Evolutionary conservation across 2,797 vertebrate species (phyloP), one percentile per base, ranked within the genome.

Genomic region (Pseudochirops cupreus): DNA sequence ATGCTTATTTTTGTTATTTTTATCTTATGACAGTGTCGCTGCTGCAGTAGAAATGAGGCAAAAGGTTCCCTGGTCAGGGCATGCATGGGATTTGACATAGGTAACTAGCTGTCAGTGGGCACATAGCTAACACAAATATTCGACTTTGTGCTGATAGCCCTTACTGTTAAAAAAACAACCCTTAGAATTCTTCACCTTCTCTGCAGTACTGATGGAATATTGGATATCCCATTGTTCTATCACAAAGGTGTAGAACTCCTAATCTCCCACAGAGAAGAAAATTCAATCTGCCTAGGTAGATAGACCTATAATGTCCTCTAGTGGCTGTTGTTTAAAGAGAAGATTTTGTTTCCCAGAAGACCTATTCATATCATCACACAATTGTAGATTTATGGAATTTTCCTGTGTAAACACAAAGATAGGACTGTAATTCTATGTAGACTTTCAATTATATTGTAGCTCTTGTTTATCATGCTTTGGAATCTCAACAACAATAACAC

Each of bases 1-100:
- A 26, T 87, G 16, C 24, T 50, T 87, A 46, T 46, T 50, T 46
- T 46, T 87, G 39, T 87, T 87, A 87, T 50, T 87, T 55, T 33
- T 53, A 55, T 55, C 21, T 91, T 90, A 96, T 96, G 93, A 96
- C 67, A 12, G 10, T 93, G 74, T 94, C 52, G 92, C 5, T 94
- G 53, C 31, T 91, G 50, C 91, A n/a, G 94, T 29, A 93, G 92
- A 95, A 46, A 94, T 93, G 91, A 55, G 29, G 16, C 58, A 93
- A 11, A 97, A 97, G 55, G 31, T 92, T 89, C 90, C 58, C 59
- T 67, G 94, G 89, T 59, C 12, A 54, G 90, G 29, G 24, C 28
- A 26, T 52, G 24, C 31, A 29, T 52, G 62, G 55, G 39, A 93
- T 91, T 90, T 87, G 57, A 94, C 12, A 92, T 28, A 21, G 96